Base-by-base conservation (phyloP, 2,113 vertebrate genomes). In the Cathartes aura region DNA sequence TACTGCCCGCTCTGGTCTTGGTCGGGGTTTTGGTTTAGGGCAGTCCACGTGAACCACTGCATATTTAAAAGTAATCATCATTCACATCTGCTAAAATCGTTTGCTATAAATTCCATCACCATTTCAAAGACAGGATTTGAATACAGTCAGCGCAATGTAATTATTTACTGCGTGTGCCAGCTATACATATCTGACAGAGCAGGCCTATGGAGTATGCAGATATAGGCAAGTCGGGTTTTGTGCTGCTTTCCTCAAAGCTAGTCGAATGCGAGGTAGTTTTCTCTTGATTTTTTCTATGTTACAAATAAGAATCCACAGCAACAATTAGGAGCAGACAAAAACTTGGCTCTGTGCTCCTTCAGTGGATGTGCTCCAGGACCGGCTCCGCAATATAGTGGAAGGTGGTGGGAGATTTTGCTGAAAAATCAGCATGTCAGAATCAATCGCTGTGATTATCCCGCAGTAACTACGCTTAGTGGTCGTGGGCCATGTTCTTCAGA, bases 401-500 rank as follows among this genome's bases (percentile, higher is more conserved):
- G 45, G 68, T 42, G 90, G 73, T 32, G 42, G 87, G 50, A 64
- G 71, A 60, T 72, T 90, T 81, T 78, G 81, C 88, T 48, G 74
- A 71, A 79, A 88, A 96, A 89, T 74, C 73, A 74, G 60, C 55
- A 20, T 70, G 79, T 94, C 20, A 24, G 53, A 96, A 92, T 97
- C 96, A 83, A 82, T 95, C 83, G 67, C 82, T 72, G 62, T 79
- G 93, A 82, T 89, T 96, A 86, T 83, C 68, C 90, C 36, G 9
- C 86, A 36, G 78, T 52, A 93, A 86, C 47, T 24, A 9, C 21
- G 42, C 70, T 70, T 89, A 83, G 82, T 87, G 94, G 95, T 87
- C 30, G 7, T 17, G 53, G 94, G 64, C 90, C 50, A 2, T 60
- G 74, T 79, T 87, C 93, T 91, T 82, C 79, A 89, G 74, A 32